Percentiles rank a stretch among this genome's conserved stretches.
Conservation (phyloP, 2,797 vertebrate species). For the Poeciliopsis presidionis region DNA sequence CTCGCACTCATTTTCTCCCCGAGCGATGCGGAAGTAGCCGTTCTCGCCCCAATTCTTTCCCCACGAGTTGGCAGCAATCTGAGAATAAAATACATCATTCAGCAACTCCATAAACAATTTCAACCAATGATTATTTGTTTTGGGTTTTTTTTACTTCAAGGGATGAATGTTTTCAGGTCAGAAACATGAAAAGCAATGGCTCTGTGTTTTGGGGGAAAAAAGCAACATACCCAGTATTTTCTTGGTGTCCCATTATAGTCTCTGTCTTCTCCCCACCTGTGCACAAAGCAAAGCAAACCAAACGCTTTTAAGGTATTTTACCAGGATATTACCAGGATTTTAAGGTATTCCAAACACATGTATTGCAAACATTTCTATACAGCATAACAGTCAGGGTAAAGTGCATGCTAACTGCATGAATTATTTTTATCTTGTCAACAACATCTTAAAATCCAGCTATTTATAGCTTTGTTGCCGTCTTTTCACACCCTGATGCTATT, state of each 20-base stretch:
- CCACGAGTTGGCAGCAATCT: conserved; percentile 97
- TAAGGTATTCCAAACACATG: neutral
- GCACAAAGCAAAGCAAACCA: conserved; percentile 29
- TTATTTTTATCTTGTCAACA: conserved; percentile 50
- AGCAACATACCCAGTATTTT: conserved; percentile 92
- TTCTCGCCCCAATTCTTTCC: conserved; percentile 93
- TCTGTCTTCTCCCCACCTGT: conserved; percentile 93
- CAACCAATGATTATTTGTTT: too few relatives aligned
- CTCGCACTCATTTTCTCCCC: conserved; percentile 93
- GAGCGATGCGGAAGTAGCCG: conserved; percentile 92
- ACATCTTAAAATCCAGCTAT: conserved; percentile 69
- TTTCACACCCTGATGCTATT: conserved; percentile 46
- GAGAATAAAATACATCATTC: conserved; percentile 24
- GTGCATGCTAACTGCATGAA: conserved; percentile 19
- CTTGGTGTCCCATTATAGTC: conserved; percentile 80
- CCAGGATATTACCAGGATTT: neutral
- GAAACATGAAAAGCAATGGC: neutral
- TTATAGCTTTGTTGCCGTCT: conserved; percentile 38
- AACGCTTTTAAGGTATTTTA: neutral
- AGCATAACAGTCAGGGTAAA: conserved; percentile 28
- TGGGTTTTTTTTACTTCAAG: neutral
- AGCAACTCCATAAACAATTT: neutral
- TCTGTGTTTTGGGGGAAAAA: neutral
- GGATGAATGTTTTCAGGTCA: neutral
- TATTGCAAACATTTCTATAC: neutral